These are phyloP conservation scores for Ceyx erithaca DNA, from an alignment of 2,797 vertebrate genomes.

Conservation along the genomic window DNA sequence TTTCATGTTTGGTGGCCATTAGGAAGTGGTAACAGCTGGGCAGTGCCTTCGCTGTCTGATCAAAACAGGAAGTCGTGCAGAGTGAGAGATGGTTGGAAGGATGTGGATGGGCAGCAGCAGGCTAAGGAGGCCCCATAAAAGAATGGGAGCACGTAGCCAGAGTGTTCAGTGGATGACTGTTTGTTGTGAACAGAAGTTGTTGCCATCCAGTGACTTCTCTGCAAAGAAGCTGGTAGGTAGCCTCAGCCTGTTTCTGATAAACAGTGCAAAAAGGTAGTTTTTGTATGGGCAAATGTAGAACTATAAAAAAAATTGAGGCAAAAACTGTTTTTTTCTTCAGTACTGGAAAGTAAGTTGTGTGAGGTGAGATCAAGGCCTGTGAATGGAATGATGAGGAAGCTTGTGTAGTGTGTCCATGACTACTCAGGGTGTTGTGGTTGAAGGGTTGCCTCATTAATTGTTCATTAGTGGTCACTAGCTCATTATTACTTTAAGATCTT, in stretches of 20 bases:
- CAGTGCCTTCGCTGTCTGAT: not conserved
- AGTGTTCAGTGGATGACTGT: not conserved
- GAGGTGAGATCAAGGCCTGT: not conserved
- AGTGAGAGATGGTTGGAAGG: not conserved
- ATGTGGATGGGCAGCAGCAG: not conserved
- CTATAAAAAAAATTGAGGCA: not conserved
- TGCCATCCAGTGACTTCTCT: not conserved
- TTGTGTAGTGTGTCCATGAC: not conserved
- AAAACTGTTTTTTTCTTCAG: not conserved
- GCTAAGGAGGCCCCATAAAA: not conserved
- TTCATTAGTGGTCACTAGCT: slow-evolving; percentile 6
- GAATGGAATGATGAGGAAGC: not conserved
- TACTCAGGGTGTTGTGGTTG: not conserved
- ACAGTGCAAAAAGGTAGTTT: not conserved
- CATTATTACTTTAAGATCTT: not conserved
- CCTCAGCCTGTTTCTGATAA: not conserved
- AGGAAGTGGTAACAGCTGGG: not conserved
- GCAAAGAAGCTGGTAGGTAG: not conserved
- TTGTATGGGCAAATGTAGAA: not conserved
- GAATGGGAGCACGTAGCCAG: not conserved
- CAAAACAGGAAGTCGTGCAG: not conserved
- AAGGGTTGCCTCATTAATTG: slow-evolving; percentile 7
- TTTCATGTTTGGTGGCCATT: not conserved
- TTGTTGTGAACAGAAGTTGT: not conserved
- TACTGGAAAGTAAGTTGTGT: not conserved